Percentiles rank a stretch among this genome's conserved stretches.
Conservation (phyloP, 2,797 vertebrate species). For the Myripristis jacobus region DNA sequence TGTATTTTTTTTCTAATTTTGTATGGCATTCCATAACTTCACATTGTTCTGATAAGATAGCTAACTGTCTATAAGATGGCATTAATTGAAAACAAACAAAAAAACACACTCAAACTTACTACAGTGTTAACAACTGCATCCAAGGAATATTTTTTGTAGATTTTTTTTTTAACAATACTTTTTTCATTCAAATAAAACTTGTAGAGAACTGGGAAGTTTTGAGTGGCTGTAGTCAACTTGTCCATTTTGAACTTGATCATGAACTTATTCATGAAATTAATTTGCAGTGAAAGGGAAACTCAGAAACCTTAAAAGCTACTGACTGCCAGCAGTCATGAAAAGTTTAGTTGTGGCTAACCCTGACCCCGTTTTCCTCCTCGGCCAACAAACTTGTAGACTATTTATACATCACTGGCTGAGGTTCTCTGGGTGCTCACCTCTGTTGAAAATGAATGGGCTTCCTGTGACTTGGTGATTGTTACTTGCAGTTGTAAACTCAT, state of each 20-base stretch:
- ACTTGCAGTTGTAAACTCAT: not conserved
- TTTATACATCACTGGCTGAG: not conserved
- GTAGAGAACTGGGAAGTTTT: not conserved
- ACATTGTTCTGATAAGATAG: not conserved
- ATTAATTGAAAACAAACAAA: not conserved
- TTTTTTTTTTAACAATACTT: not conserved
- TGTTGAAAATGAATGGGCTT: conserved; percentile 1
- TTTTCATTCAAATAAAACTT: not conserved
- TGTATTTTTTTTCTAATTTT: not conserved
- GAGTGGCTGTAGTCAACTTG: not conserved
- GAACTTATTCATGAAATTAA: not conserved
- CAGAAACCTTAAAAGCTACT: too few relatives aligned
- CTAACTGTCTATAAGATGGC: not conserved
- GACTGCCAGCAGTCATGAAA: too few relatives aligned
- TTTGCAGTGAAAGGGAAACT: too few relatives aligned
- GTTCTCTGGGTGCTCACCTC: conserved; percentile 7
- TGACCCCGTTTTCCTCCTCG: too few relatives aligned
- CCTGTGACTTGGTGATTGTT: conserved; percentile 11
- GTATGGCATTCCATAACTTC: not conserved
- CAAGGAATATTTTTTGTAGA: not conserved
- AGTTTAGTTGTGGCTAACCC: too few relatives aligned
- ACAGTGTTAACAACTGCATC: too few relatives aligned
- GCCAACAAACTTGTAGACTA: not conserved
- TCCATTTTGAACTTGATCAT: not conserved
- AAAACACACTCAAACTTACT: too few relatives aligned